Base-by-base conservation (phyloP, 2,888 invertebrate species). In the Cremastinae sp. region DNA sequence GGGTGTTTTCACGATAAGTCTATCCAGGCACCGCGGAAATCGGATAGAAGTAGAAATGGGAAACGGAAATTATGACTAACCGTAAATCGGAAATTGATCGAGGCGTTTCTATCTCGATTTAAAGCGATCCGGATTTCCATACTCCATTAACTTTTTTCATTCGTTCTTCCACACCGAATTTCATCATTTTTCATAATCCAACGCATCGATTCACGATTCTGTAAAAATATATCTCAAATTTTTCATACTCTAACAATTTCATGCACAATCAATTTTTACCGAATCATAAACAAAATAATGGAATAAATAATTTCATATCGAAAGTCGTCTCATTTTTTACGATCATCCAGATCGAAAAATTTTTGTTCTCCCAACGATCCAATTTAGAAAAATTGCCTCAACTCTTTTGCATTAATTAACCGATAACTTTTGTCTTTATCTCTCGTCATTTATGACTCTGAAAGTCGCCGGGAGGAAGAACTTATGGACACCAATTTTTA, bases 1-100 rank as follows among this genome's bases (percentile, higher is more conserved):
- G 51, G 14, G 62, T 37, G 39, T 39, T 51, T 65, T 65, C 64
- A 41, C 64, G 65, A 65, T 35, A 65, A 73, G 47, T 73, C 59
- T 65, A 71, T 64, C 62, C 43, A 66, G 59, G 53, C 65, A 45
- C 65, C 39, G 51, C 41, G 70, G 45, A 68, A 53, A 39, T 58
- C 39, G 47, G 20, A 51, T 47, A 35, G 9, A 14, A 16, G 59
- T 2, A 28, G 43, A 5, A 43, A 69, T 53, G 59, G 74, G 59
- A 69, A 73, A 47, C 64, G 76, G 76, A 73, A 69, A 76, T 76
- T 76, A 69, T 53, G 53, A 59, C 45, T 65, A 69, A 76, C 64
- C 69, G 68, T 59, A 47, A 55, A 43, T 47, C 59, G 76, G 72
- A 76, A 76, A 76, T 76, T 69, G 76, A 53, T 65, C 58, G 68